phyloP scores from a whole-genome alignment of 2,888 invertebrate genomes.

The Polymixis lichenea region DNA sequence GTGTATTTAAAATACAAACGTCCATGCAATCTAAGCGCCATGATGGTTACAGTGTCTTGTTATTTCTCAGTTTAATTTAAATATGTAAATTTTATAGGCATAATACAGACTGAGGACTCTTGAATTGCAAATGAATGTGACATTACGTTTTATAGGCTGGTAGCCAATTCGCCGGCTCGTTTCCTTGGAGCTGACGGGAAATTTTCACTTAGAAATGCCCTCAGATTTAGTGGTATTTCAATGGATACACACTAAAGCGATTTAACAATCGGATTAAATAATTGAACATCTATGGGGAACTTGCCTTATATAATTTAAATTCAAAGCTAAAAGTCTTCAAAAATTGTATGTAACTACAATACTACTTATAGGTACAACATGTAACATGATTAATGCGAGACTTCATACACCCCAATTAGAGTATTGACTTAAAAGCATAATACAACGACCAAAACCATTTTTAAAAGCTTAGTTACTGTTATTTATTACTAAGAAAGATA shows the following conservation, averaged over 20 bases:
- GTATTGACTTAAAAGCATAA: no score
- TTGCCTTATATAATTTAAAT: neutral
- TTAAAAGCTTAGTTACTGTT: no score
- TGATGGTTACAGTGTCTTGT: conserved; percentile 88
- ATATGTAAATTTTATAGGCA: conserved; percentile 91
- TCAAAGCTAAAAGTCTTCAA: no score
- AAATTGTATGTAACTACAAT: no score
- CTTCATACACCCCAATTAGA: no score
- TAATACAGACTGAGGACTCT: conserved; percentile 89
- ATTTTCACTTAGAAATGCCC: conserved; percentile 86
- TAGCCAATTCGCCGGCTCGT: conserved; percentile 88
- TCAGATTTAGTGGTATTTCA: conserved; percentile 80
- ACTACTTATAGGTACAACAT: no score
- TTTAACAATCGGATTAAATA: conserved; percentile 69
- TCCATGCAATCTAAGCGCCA: conserved; percentile 80
- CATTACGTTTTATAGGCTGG: conserved; percentile 90
- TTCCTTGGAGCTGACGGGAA: conserved; percentile 84
- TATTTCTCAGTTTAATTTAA: conserved; percentile 90
- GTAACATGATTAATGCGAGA: no score
- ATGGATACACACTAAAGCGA: conserved; percentile 71
- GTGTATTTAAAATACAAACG: conserved; percentile 69
- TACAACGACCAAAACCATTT: no score
- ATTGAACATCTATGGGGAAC: conserved; percentile 38
- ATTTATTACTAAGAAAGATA: no score
- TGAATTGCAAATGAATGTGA: conserved; percentile 90